Base-by-base conservation (phyloP, 2,888 invertebrate genomes). In the Zygogramma bicolorata region DNA sequence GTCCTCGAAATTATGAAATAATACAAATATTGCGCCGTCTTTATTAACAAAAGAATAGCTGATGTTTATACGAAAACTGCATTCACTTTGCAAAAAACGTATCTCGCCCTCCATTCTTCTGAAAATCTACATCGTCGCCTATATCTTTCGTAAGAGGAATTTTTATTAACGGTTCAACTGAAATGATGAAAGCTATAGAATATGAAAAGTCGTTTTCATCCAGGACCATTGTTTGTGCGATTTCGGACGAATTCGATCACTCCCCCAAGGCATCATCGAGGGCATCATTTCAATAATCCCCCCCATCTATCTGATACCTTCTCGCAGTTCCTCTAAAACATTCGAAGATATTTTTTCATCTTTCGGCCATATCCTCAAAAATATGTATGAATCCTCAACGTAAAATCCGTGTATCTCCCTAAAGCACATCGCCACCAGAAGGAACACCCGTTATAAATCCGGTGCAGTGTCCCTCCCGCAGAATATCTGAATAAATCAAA, bases 401-500 rank as follows among this genome's bases (percentile, higher is more conserved):
- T 27, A 10, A 63, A 63, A 46, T 53, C n/a, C 63, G 27, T 73
- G 49, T 63, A 18, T n/a, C 59, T 71, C 59, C 25, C 67, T 29
- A 68, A 40, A 62, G 67, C 67, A 38, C 59, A 62, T 59, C 53
- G 60, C 73, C 49, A 71, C 70, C 69, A 67, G 59, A 67, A 70
- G 62, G 62, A 58, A 62, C 66, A 73, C 62, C 73, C 65, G 46
- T 61, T 60, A 60, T 60, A 38, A 46, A 65, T 38, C 65, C 68
- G 49, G 59, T 53, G 57, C 60, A 49, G 60, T 61, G 65, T 70
- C 70, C 70, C 68, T 61, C 42, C 53, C 20, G 60, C 49, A 31
- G 75, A 70, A 71, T 75, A 72, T 65, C 57, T 70, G 69, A 70
- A 70, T 68, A 73, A 65, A 49, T 72, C 68, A 68, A 70, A 75